Evolutionary conservation across 1,140 invertebrate genomes (phyloP).

Genomic region (Teleogryllus occipitalis): DNA sequence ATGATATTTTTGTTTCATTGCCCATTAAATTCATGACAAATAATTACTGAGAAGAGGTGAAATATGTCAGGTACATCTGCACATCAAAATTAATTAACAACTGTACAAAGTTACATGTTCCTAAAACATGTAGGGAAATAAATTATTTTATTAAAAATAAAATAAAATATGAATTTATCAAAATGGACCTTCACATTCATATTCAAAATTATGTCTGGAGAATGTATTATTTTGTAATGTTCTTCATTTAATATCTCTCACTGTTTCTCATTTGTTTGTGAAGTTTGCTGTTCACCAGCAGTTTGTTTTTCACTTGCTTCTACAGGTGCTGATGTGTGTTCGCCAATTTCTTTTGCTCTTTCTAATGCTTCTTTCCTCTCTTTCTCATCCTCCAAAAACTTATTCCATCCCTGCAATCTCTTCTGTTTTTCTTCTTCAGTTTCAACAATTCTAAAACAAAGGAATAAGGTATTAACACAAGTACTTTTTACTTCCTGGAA

Average conservation of each 20-base stretch:
- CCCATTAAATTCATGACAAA: too few relatives aligned
- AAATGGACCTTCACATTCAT: background rate
- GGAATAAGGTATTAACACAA: conserved; percentile 7
- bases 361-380: background rate
- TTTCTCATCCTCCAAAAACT: conserved; percentile 51
- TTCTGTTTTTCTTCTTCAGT: conserved; percentile 79
- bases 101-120: background rate
- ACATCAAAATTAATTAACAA: background rate
- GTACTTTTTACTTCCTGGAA: background rate
- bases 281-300: background rate
- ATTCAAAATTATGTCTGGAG: background rate
- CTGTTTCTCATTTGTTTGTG: background rate
- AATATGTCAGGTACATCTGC: background rate
- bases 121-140: background rate
- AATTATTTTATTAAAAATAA: too few relatives aligned
- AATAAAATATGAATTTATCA: too few relatives aligned
- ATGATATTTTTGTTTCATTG: too few relatives aligned
- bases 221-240: conserved; percentile 11
- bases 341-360: background rate
- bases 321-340: background rate
- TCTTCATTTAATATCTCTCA: background rate
- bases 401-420: conserved; percentile 79
- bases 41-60: background rate
- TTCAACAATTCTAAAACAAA: conserved; percentile 62
- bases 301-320: background rate